Evolutionary conservation across 2,797 vertebrate genomes (phyloP).

Genomic region (Apogon talboti): DNA sequence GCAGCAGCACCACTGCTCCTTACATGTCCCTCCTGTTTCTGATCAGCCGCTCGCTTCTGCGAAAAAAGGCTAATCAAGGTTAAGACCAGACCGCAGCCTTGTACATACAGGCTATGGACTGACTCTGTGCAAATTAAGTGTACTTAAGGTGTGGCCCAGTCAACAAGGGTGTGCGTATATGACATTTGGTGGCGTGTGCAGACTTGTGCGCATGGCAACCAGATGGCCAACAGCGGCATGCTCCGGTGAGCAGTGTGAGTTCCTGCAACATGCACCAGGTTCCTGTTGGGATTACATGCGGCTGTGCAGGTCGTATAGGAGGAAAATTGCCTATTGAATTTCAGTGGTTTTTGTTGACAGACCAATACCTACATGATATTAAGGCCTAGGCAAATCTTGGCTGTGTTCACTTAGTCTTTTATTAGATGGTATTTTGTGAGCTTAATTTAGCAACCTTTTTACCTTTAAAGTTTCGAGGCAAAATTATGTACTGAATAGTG

Average conservation of each 20-base stretch:
- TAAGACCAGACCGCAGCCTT: not conserved
- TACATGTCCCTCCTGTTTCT: slow-evolving; percentile 31
- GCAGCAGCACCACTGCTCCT: slow-evolving; percentile 26
- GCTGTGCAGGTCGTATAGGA: too few relatives aligned
- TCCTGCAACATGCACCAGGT: not conserved
- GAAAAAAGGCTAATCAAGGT: not conserved
- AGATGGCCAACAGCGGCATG: not conserved
- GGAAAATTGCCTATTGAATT: too few relatives aligned
- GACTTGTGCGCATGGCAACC: not conserved
- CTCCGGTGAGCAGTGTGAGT: slow-evolving; percentile 7
- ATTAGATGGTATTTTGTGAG: too few relatives aligned
- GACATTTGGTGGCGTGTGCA: slow-evolving; percentile 6
- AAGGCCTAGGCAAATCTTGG: too few relatives aligned
- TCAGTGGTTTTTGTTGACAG: too few relatives aligned
- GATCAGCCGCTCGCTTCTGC: not conserved
- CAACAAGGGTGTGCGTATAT: slow-evolving; percentile 32
- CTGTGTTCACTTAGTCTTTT: too few relatives aligned
- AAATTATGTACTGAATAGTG: too few relatives aligned
- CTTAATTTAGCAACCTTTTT: too few relatives aligned
- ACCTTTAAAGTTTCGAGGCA: too few relatives aligned
- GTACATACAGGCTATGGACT: not conserved
- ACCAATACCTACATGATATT: too few relatives aligned
- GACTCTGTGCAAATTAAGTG: slow-evolving; percentile 23
- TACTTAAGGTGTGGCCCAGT: slow-evolving; percentile 41
- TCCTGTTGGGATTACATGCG: not conserved